Percentiles rank a stretch among this genome's conserved stretches.
phyloP scores from a whole-genome alignment of 2,888 invertebrate genomes.

The Meloe dianella region DNA sequence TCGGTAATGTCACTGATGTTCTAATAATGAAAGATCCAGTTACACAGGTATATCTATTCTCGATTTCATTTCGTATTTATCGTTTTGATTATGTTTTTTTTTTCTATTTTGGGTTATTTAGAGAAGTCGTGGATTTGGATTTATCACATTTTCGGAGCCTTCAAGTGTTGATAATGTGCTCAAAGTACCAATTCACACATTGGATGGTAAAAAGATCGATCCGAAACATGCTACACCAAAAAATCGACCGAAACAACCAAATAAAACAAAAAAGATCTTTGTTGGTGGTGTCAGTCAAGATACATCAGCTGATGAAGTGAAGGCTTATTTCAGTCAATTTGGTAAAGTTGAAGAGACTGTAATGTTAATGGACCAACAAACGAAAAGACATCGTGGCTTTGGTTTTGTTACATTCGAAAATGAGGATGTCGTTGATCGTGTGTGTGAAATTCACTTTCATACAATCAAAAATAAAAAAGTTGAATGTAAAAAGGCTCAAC shows the following conservation, averaged over 20 bases:
- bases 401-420: slow-evolving; percentile 92
- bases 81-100: background rate
- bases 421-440: slow-evolving; percentile 88
- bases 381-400: slow-evolving; percentile 88
- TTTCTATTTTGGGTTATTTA: slow-evolving; percentile 61
- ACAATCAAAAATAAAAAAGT: slow-evolving; percentile 89
- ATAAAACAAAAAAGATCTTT: slow-evolving; percentile 86
- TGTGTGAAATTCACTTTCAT: slow-evolving; percentile 93
- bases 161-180: slow-evolving; percentile 90
- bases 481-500: slow-evolving; percentile 91
- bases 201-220: slow-evolving; percentile 93
- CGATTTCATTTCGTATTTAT: background rate
- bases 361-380: slow-evolving; percentile 94
- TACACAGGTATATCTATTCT: slow-evolving; percentile 76
- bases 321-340: slow-evolving; percentile 88
- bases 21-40: slow-evolving; percentile 94
- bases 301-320: slow-evolving; percentile 89
- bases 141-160: slow-evolving; percentile 92
- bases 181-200: slow-evolving; percentile 86
- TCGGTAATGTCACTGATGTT: slow-evolving; percentile 89
- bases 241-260: slow-evolving; percentile 82
- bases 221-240: slow-evolving; percentile 94
- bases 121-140: slow-evolving; percentile 94
- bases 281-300: slow-evolving; percentile 92
- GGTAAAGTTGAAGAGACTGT: slow-evolving; percentile 91